Evolutionary conservation across 30 jellyfish, hydroid and myxozoan genomes (phyloP), one percentile per base, ranked within the genome.

Genomic region (Nemopilema nomurai): DNA sequence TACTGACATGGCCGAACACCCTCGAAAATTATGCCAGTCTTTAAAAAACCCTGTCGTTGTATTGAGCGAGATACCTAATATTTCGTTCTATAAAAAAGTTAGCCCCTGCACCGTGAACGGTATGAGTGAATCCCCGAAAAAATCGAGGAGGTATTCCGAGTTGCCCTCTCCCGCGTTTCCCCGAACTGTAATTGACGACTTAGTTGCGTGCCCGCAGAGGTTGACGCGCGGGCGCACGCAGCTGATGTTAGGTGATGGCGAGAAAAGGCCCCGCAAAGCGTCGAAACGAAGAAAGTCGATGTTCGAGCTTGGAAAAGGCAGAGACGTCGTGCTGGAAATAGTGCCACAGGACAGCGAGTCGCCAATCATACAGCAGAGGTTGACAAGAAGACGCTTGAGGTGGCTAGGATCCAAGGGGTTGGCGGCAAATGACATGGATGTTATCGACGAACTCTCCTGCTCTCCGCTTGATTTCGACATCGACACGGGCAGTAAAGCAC

Each of bases 121-220:
- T 9, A 1, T 80, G 89, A 30, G 41, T 29, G 52, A 28, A 1
- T 80, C 81, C 18, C 74, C 80, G 33, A 70, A 79, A 18, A 72
- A 57, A 26, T 19, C 21, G 23, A 51, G 53, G 32, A 83, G 31
- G 29, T 62, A 18, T 18, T 19, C 68, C n/a, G 81, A 62, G 18
- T 71, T 62, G 19, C 81, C 73, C 0, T 53, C 69, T 65, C 81
- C 86, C 21, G 86, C 86, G 19, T 83, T 51, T 26, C 86, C 92
- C 4, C 83, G 24, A 18, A 33, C 86, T n/a, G 92, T 83, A 20
- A 83, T 83, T 20, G 93, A 84, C 51, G 87, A 84, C 13, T 75
- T 84, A 49, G 49, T 65, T 49, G 93, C 93, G 71, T 84, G 93
- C 52, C 93, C 93, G 51, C 93, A 74, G 76, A 68, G 93, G 79